These are phyloP conservation scores for Trididemnum miniatum DNA, from an alignment of 23 tunicate species.

Conservation along the genomic window DNA sequence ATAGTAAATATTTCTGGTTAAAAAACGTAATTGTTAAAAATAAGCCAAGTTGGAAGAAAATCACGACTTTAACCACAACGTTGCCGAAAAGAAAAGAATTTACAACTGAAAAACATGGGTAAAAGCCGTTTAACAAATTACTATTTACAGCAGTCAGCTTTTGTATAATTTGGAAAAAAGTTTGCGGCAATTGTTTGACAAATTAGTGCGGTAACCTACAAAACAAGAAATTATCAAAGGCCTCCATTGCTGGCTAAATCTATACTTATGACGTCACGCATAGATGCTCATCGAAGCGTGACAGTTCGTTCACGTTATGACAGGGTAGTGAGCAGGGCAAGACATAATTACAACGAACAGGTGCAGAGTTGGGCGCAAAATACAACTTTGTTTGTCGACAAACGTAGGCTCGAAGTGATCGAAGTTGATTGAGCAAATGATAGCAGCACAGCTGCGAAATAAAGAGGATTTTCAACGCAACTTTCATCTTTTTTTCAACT, in stretches of 20 bases:
- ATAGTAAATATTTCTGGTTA: too few relatives aligned
- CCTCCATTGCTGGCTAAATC: neutral
- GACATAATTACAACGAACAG: constrained; percentile 14
- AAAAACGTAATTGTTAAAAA: too few relatives aligned
- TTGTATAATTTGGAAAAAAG: neutral
- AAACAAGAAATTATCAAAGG: too few relatives aligned
- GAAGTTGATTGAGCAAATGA: neutral
- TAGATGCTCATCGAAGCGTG: constrained; percentile 9
- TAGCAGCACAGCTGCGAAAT: neutral
- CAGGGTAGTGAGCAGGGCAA: neutral
- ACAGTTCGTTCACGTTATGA: constrained; percentile 1
- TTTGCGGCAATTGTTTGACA: neutral
- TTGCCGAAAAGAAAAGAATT: too few relatives aligned
- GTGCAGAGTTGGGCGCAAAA: neutral
- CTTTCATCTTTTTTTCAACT: too few relatives aligned
- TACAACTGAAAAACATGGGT: too few relatives aligned
- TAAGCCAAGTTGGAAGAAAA: too few relatives aligned
- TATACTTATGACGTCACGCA: constrained; percentile 1
- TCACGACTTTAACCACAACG: too few relatives aligned
- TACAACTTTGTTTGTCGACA: neutral
- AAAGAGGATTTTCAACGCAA: too few relatives aligned
- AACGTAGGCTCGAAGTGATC: neutral
- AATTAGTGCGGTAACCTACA: neutral
- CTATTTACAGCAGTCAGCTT: too few relatives aligned
- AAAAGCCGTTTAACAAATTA: too few relatives aligned